Conservation (phyloP, 2,888 invertebrate species). For the Ischnus inquisitorius region DNA sequence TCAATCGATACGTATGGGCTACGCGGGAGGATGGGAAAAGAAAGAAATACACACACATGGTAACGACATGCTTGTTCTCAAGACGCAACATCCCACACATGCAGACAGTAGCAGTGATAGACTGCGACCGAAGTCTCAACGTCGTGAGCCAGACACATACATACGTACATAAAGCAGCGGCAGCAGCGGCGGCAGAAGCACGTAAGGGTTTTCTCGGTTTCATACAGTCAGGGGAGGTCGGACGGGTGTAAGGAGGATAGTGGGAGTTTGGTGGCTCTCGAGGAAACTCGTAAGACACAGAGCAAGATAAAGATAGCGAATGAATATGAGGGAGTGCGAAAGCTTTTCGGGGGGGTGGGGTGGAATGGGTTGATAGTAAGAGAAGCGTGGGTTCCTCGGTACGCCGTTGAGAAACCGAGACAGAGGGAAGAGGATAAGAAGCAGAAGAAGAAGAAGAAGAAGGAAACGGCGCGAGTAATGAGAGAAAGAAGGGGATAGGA, state of each 20-base stretch:
- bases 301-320: conserved; percentile 57
- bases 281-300: conserved; percentile 46
- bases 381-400: conserved; percentile 24
- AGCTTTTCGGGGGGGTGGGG: not conserved
- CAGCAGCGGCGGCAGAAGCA: conserved; percentile 72
- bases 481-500: conserved; percentile 47
- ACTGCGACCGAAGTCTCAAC: conserved; percentile 39
- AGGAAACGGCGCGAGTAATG: conserved; percentile 50
- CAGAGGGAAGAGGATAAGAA: conserved; percentile 39
- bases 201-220: conserved; percentile 85
- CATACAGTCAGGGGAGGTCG: conserved; percentile 75
- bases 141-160: conserved; percentile 17
- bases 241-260: conserved; percentile 67
- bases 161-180: conserved; percentile 19
- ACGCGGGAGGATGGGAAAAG: not conserved
- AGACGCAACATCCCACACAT: conserved; percentile 9
- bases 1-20: conserved; percentile 7
- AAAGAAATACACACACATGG: conserved; percentile 7
- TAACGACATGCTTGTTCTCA: not conserved
- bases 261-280: conserved; percentile 64
- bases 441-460: conserved; percentile 19
- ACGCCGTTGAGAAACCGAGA: conserved; percentile 49
- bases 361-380: conserved; percentile 2
- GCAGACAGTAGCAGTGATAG: conserved; percentile 72
- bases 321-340: conserved; percentile 61